These are phyloP conservation scores for Eupithecia tripunctaria DNA, from an alignment of 2,888 invertebrate genomes.

Conservation along the genomic window DNA sequence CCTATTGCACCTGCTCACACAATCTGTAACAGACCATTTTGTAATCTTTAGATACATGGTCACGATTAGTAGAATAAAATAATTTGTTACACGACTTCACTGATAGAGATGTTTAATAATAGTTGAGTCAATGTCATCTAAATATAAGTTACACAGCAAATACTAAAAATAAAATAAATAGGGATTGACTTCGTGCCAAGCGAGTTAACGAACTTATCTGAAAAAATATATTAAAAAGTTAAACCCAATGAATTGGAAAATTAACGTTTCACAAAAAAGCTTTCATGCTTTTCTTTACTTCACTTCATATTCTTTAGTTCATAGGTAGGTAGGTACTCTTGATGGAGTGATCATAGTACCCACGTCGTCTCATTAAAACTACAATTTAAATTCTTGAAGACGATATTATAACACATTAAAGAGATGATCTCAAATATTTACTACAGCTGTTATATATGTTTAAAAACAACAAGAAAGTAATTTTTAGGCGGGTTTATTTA, in stretches of 20 bases:
- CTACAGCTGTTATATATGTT: too few relatives aligned
- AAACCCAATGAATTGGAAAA: neutral
- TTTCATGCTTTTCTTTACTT: neutral
- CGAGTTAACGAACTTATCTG: constrained; percentile 6
- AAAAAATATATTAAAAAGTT: neutral
- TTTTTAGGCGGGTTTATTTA: too few relatives aligned
- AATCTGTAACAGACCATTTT: neutral
- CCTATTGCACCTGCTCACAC: neutral
- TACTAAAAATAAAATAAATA: constrained; percentile 36
- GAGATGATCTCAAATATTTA: too few relatives aligned
- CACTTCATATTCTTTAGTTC: neutral
- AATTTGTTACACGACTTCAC: neutral
- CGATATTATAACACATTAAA: too few relatives aligned
- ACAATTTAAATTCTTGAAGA: too few relatives aligned
- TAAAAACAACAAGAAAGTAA: too few relatives aligned
- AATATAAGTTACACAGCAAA: constrained; percentile 20
- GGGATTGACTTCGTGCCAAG: constrained; percentile 41
- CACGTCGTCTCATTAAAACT: neutral
- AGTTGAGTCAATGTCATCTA: constrained; percentile 30
- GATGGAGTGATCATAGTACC: neutral
- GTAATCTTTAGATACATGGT: neutral
- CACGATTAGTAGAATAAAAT: neutral
- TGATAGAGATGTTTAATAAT: neutral
- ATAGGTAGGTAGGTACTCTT: neutral
- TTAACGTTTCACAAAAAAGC: neutral